Conservation (phyloP, 2,797 vertebrate genomes). For the Crypturellus tataupa region DNA sequence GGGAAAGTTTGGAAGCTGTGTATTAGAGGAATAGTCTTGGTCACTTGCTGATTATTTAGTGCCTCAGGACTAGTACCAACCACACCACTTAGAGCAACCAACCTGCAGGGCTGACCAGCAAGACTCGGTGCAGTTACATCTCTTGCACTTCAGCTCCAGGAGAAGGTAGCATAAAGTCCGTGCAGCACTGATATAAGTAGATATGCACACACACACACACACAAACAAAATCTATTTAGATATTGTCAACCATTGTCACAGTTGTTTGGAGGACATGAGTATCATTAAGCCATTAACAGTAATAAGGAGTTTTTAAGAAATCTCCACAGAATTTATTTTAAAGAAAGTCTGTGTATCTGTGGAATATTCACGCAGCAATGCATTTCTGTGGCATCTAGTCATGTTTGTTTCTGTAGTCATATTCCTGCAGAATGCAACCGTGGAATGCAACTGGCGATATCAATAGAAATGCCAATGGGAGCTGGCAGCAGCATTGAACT, state of each 20-base stretch:
- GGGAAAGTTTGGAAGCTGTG: not conserved
- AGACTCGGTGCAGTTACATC: not conserved
- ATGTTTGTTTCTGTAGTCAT: not conserved
- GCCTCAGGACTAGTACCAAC: not conserved
- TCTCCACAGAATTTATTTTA: not conserved
- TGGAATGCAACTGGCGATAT: not conserved
- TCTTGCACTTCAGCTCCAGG: not conserved
- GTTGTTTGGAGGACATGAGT: not conserved
- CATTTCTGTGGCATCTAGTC: not conserved
- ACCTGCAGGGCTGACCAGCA: not conserved
- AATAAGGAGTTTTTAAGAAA: not conserved
- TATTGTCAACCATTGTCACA: not conserved
- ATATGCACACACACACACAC: no score
- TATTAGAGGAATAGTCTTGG: not conserved
- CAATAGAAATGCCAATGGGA: rapidly evolving
- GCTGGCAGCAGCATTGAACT: not conserved
- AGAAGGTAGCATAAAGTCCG: not conserved
- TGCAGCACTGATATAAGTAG: not conserved
- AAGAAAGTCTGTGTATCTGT: not conserved
- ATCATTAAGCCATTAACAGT: not conserved
- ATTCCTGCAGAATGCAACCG: not conserved
- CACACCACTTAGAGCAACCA: not conserved
- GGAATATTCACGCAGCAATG: not conserved
- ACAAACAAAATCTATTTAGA: not conserved
- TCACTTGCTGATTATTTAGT: not conserved